Evolutionary conservation across 1,140 invertebrate genomes (phyloP).

Genomic region (Diabrotica undecimpunctata): DNA sequence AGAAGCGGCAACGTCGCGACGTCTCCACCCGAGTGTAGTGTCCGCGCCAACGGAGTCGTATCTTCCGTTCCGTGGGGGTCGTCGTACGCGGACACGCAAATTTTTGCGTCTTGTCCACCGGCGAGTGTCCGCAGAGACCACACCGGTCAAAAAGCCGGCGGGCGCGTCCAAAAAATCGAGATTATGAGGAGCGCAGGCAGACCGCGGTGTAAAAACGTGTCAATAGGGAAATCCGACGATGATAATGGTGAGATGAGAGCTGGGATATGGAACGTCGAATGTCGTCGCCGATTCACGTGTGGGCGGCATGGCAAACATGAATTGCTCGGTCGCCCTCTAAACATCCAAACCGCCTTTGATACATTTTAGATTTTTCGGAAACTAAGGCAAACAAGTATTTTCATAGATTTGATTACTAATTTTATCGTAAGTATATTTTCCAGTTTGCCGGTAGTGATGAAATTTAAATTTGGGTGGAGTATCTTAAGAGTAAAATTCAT

Average conservation of each 20-base stretch:
- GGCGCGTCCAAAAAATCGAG: background rate
- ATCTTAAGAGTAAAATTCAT: no score
- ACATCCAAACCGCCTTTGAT: no score
- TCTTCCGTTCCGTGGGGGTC: constrained; percentile 6
- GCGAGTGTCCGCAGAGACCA: background rate
- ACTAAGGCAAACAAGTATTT: no score
- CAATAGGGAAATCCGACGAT: background rate
- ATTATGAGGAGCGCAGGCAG: constrained; percentile 6
- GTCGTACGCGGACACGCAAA: constrained; percentile 14
- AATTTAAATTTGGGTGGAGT: no score
- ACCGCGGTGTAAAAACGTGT: background rate
- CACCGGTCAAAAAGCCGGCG: background rate
- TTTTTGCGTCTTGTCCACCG: constrained; percentile 5
- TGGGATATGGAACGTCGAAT: no score
- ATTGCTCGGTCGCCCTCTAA: no score
- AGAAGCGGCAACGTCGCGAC: constrained; percentile 9
- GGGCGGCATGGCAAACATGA: constrained; percentile 14
- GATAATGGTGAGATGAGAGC: no score
- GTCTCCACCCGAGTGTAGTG: constrained; percentile 14
- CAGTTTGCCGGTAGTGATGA: no score
- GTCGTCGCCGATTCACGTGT: constrained; percentile 26
- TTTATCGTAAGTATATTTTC: no score
- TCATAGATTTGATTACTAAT: no score
- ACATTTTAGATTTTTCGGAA: no score
- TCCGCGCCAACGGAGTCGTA: background rate